Evolutionary conservation across 2,888 invertebrate species (phyloP).

Genomic region (Oligia latruncula): DNA sequence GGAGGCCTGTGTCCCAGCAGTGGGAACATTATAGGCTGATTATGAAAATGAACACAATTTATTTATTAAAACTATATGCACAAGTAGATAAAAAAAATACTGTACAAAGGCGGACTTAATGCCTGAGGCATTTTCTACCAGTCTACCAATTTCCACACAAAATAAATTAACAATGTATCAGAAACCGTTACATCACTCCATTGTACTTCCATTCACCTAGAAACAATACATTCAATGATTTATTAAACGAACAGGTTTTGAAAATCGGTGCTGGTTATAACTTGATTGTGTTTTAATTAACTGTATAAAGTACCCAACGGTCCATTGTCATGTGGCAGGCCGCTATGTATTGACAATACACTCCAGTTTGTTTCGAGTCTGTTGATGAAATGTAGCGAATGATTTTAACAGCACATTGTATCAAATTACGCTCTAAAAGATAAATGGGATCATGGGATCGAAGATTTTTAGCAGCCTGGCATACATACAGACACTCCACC

Average conservation of each 20-base stretch:
- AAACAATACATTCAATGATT: constrained; percentile 30
- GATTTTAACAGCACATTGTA: too few species aligned
- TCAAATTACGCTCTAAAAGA: too few species aligned
- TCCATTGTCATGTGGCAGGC: constrained; percentile 33
- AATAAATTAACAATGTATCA: constrained; percentile 2
- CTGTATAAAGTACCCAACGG: constrained; percentile 1
- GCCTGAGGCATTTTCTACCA: not conserved
- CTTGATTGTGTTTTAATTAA: constrained; percentile 41
- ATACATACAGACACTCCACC: too few species aligned
- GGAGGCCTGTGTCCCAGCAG: too few species aligned
- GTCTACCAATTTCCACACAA: constrained; percentile 1
- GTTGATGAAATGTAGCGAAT: too few species aligned
- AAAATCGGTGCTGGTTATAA: constrained; percentile 16
- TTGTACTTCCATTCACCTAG: constrained; percentile 5
- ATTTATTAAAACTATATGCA: too few species aligned
- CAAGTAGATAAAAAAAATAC: not conserved
- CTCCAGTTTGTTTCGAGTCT: constrained; percentile 4
- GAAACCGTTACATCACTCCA: constrained; percentile 17
- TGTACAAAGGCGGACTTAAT: too few species aligned
- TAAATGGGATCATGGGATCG: too few species aligned
- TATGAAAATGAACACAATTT: too few species aligned
- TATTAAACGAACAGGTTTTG: not conserved
- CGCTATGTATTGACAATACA: constrained; percentile 31
- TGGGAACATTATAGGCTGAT: too few species aligned
- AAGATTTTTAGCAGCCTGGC: too few species aligned